A percentile compares a stretch with the other conserved stretches of the same genome.
phyloP scores from a whole-genome alignment of 2,888 invertebrate species.

The Ennomos erosarius region DNA sequence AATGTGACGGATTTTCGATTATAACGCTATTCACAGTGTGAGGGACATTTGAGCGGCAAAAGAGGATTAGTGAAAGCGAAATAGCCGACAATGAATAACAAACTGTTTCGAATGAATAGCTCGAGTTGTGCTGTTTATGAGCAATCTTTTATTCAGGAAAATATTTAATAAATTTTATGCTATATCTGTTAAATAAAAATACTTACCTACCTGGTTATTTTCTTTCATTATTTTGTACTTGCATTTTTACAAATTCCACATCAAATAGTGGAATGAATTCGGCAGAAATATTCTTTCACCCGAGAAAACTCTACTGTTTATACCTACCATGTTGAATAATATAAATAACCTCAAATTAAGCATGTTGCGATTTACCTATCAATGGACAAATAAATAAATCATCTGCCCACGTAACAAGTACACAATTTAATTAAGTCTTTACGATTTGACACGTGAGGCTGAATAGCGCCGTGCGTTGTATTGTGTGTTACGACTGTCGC shows the following conservation, averaged over 20 bases:
- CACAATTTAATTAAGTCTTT: conserved; percentile 81
- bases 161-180: conserved; percentile 6
- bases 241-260: too few relatives aligned
- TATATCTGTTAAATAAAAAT: not conserved
- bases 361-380: conserved; percentile 46
- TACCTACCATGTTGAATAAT: conserved; percentile 31
- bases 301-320: conserved; percentile 43
- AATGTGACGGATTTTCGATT: conserved; percentile 77
- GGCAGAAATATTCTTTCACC: conserved; percentile 6
- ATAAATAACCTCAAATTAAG: conserved; percentile 42
- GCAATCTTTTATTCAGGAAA: conserved; percentile 25
- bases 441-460: conserved; percentile 72
- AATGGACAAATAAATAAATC: conserved; percentile 69
- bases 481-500: conserved; percentile 56
- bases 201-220: too few relatives aligned
- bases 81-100: conserved; percentile 51
- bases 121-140: conserved; percentile 37
- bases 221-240: too few relatives aligned
- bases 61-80: conserved; percentile 61
- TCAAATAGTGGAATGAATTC: too few relatives aligned
- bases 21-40: conserved; percentile 57
- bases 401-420: conserved; percentile 71
- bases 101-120: conserved; percentile 40
- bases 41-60: conserved; percentile 63
- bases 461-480: conserved; percentile 67